phyloP scores from a whole-genome alignment of 2,888 invertebrate species.

The Erebia ligea region DNA sequence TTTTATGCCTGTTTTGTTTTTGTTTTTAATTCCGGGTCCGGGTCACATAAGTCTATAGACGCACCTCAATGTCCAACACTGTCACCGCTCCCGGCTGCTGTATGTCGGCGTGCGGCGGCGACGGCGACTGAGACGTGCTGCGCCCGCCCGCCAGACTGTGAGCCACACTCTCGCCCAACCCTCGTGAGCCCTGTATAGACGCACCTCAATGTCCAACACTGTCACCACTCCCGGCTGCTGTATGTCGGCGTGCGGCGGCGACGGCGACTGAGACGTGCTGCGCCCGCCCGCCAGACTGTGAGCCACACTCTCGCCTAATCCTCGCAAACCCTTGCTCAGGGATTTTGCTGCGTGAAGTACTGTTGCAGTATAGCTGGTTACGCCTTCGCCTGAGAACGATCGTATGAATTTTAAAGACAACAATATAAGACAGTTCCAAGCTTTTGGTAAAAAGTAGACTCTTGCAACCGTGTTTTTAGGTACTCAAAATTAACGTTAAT shows the following conservation, averaged over 20 bases:
- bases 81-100: slow-evolving; percentile 94
- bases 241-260: slow-evolving; percentile 80
- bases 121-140: slow-evolving; percentile 76
- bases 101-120: slow-evolving; percentile 80
- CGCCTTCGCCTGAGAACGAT: slow-evolving; percentile 86
- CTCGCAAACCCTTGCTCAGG: slow-evolving; percentile 94
- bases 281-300: slow-evolving; percentile 92
- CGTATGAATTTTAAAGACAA: no score
- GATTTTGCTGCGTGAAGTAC: slow-evolving; percentile 97
- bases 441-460: no score
- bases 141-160: slow-evolving; percentile 90
- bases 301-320: slow-evolving; percentile 95
- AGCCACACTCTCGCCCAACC: no score
- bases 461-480: no score
- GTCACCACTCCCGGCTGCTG: slow-evolving; percentile 94
- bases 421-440: no score
- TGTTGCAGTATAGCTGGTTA: slow-evolving; percentile 95
- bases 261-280: slow-evolving; percentile 76
- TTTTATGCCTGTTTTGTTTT: no score
- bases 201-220: slow-evolving; percentile 91
- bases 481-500: no score
- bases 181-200: neutral
- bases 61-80: slow-evolving; percentile 91
- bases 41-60: neutral
- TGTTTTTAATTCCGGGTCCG: no score